phyloP scores from a whole-genome alignment of 2,888 invertebrate genomes.

The Cacoxenus indagator region DNA sequence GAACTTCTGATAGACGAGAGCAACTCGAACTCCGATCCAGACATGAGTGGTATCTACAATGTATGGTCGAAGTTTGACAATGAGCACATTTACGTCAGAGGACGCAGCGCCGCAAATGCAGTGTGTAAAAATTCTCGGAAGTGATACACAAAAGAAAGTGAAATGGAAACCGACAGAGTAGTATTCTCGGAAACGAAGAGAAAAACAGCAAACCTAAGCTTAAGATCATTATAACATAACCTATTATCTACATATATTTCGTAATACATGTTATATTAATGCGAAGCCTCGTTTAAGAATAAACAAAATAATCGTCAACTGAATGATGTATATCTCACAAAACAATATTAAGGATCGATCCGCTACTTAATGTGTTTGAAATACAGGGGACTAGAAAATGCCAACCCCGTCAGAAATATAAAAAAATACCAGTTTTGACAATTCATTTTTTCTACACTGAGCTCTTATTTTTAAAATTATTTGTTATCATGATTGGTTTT shows the following conservation, averaged over 20 bases:
- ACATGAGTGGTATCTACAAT: conserved; percentile 52
- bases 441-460: no score
- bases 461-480: not conserved
- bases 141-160: conserved; percentile 42
- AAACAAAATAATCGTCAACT: no score
- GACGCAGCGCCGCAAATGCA: conserved; percentile 41
- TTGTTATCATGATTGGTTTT: not conserved
- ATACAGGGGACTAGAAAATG: no score
- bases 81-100: conserved; percentile 58
- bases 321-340: no score
- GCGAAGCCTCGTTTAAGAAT: no score
- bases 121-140: conserved; percentile 57
- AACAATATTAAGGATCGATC: no score
- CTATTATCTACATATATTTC: not conserved
- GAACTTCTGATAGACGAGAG: conserved; percentile 52
- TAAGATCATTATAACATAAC: not conserved
- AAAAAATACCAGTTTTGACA: no score
- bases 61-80: conserved; percentile 52
- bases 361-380: no score
- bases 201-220: not conserved
- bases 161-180: not conserved
- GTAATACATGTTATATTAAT: not conserved
- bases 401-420: no score
- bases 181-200: conserved; percentile 14
- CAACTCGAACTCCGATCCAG: conserved; percentile 56